phyloP scores from a whole-genome alignment of 1,140 invertebrate species.

The Kradibia gibbosae region DNA sequence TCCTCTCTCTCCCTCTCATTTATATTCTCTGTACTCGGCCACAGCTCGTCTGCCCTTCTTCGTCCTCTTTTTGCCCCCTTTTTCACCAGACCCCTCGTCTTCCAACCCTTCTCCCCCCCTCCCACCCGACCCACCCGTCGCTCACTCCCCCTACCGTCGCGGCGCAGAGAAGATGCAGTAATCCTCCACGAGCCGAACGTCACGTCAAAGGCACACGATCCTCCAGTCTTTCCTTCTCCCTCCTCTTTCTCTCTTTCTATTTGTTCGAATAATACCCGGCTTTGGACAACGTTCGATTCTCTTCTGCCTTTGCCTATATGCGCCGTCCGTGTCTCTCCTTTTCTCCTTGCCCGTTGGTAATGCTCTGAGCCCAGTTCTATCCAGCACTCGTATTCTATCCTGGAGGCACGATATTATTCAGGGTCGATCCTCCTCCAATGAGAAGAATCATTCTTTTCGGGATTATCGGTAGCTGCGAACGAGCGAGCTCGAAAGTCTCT shows the following conservation, averaged over 20 bases:
- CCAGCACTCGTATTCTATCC: conserved; percentile 12
- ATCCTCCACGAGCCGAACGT: conserved; percentile 63
- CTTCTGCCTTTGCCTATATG: conserved; percentile 14
- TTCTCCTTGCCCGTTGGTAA: conserved; percentile 29
- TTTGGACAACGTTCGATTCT: conserved; percentile 34
- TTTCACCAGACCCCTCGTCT: background rate
- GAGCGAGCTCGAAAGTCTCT: background rate
- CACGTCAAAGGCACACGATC: conserved; percentile 57
- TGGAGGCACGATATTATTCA: conserved; percentile 39
- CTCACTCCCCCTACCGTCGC: background rate
- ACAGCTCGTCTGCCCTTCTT: conserved; percentile 28
- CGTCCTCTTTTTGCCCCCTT: conserved; percentile 3
- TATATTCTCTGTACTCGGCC: conserved; percentile 43
- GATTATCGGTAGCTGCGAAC: conserved; percentile 51
- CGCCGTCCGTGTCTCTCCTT: background rate
- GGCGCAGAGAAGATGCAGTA: conserved; percentile 57
- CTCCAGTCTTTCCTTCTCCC: conserved; percentile 53
- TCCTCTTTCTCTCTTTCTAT: conserved; percentile 44
- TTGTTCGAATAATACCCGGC: conserved; percentile 34
- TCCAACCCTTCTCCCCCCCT: background rate
- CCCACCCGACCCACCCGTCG: background rate
- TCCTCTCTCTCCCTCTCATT: conserved; percentile 50
- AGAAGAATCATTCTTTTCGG: conserved; percentile 49
- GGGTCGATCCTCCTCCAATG: conserved; percentile 40
- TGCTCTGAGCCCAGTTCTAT: conserved; percentile 22